phyloP scores from a whole-genome alignment of 2,113 vertebrate genomes.

The Mugil cephalus region DNA sequence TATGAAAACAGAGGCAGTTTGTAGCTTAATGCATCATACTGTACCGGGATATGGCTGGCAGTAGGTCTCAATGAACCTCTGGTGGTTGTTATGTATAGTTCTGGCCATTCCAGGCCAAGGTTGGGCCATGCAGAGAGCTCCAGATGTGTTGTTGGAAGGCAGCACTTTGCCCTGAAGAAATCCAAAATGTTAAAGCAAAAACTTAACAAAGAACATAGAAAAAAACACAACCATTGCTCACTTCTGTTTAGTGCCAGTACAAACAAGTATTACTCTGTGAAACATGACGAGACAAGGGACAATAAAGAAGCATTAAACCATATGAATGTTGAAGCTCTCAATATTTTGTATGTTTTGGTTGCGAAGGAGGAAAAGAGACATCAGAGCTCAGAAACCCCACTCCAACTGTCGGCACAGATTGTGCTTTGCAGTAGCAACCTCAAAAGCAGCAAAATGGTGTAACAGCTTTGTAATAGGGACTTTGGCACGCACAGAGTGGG shows the following conservation, averaged over 20 bases:
- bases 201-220: not conserved
- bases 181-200: not conserved
- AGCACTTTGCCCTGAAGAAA: constrained; percentile 78
- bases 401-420: constrained; percentile 75
- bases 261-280: not conserved
- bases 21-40: not conserved
- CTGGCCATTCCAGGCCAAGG: constrained; percentile 88
- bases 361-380: constrained; percentile 4
- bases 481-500: constrained; percentile 40
- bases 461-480: constrained; percentile 48
- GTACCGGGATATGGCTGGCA: constrained; percentile 84
- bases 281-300: not conserved
- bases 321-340: not conserved
- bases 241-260: not conserved
- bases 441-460: constrained; percentile 12
- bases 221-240: too few relatives aligned
- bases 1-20: not conserved
- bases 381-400: constrained; percentile 29
- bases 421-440: constrained; percentile 41
- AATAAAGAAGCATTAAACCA: not conserved
- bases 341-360: constrained; percentile 1
- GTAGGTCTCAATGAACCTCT: constrained; percentile 86
- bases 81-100: constrained; percentile 85
- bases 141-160: constrained; percentile 78
- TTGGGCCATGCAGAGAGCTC: constrained; percentile 87